Percentiles rank a stretch among this genome's conserved stretches.
phyloP scores from a whole-genome alignment of 2,113 vertebrate species.

The Aspidoscelis tigris region DNA sequence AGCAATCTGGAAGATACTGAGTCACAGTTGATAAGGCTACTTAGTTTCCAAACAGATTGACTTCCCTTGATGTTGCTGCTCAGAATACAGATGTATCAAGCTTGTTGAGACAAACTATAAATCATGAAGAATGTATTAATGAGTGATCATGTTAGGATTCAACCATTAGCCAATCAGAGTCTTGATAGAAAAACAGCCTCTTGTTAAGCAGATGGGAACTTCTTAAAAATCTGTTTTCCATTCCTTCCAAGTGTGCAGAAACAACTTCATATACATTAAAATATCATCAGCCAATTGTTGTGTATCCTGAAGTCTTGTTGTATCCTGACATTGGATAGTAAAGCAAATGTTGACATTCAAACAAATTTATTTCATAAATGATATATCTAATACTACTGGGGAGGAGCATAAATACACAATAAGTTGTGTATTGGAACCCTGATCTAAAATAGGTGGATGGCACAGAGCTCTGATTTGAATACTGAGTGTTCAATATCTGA shows the following conservation, averaged over 20 bases:
- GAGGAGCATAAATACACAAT: background rate
- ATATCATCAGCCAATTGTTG: background rate
- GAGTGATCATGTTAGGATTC: background rate
- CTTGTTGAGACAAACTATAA: too few relatives aligned
- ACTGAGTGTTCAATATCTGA: background rate
- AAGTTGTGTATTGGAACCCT: background rate
- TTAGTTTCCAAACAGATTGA: too few relatives aligned
- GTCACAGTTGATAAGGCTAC: too few relatives aligned
- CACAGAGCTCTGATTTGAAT: background rate
- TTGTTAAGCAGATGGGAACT: too few relatives aligned
- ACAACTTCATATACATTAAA: background rate
- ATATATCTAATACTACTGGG: background rate
- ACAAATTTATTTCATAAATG: conserved; percentile 2
- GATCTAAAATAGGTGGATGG: background rate
- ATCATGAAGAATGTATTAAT: background rate
- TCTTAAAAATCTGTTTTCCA: too few relatives aligned
- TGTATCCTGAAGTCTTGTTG: background rate
- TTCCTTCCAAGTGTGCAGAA: background rate
- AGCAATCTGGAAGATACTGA: too few relatives aligned
- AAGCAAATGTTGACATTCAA: background rate
- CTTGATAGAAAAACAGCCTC: background rate
- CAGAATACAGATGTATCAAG: too few relatives aligned
- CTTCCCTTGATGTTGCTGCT: too few relatives aligned
- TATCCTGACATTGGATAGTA: conserved; percentile 11
- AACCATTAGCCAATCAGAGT: background rate